These are phyloP conservation scores for Hyposoter didymator DNA, from an alignment of 2,888 invertebrate genomes.

Conservation along the genomic window DNA sequence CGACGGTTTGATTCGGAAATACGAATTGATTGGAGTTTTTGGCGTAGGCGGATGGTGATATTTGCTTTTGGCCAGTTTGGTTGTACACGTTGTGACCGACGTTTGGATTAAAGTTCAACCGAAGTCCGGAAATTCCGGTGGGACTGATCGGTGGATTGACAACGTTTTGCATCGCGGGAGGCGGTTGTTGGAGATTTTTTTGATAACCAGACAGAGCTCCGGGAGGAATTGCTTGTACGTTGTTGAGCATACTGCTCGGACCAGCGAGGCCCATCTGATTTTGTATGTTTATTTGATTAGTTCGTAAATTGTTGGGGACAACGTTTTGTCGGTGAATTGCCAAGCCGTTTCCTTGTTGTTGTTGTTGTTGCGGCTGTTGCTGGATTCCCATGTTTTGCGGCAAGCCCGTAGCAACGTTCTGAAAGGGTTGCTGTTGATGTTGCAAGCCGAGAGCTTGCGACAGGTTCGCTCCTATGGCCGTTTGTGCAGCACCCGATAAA, in stretches of 20 bases:
- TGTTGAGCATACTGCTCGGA: conserved; percentile 66
- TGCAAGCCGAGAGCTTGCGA: conserved; percentile 56
- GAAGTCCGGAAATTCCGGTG: conserved; percentile 59
- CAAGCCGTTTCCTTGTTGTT: conserved; percentile 69
- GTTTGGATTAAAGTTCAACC: conserved; percentile 72
- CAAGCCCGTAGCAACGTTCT: conserved; percentile 54
- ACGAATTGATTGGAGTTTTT: conserved; percentile 74
- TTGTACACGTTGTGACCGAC: conserved; percentile 72
- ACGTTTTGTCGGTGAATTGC: conserved; percentile 72
- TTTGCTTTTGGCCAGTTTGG: conserved; percentile 75
- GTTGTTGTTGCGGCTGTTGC: conserved; percentile 65
- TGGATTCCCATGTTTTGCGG: conserved; percentile 72
- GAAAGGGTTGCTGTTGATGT: conserved; percentile 60
- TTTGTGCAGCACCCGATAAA: conserved; percentile 37
- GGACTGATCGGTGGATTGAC: conserved; percentile 65
- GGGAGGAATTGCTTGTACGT: conserved; percentile 68
- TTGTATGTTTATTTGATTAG: conserved; percentile 71
- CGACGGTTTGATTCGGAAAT: conserved; percentile 72
- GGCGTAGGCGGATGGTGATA: conserved; percentile 74
- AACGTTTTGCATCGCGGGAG: conserved; percentile 47
- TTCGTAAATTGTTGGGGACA: conserved; percentile 69
- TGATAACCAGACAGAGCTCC: conserved; percentile 73
- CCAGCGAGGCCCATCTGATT: conserved; percentile 72
- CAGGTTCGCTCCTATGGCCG: conserved; percentile 39
- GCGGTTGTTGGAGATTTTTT: conserved; percentile 72